phyloP scores from a whole-genome alignment of 2,797 vertebrate species.

The Anguilla pacifica region DNA sequence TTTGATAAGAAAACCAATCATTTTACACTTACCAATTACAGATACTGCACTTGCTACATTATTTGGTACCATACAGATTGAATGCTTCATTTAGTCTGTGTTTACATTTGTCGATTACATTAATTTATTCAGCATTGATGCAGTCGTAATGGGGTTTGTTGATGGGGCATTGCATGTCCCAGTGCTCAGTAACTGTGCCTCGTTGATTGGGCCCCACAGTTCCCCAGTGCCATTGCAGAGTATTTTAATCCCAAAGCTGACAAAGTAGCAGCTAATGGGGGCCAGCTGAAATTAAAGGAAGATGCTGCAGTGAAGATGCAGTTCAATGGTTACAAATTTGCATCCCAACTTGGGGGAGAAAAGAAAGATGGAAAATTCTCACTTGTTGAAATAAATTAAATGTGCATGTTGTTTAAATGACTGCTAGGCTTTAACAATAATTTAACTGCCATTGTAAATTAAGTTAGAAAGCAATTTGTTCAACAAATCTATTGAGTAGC shows the following conservation, averaged over 20 bases:
- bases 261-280: too few relatives aligned
- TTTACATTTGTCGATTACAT: not conserved
- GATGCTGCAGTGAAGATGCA: not conserved
- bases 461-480: not conserved
- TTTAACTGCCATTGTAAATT: too few relatives aligned
- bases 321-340: not conserved
- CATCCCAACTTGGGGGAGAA: not conserved
- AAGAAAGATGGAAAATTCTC: not conserved
- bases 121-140: not conserved
- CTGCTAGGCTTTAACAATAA: not conserved
- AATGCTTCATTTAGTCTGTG: not conserved
- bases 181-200: too few relatives aligned
- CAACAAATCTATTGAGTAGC: not conserved
- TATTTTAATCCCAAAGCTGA: too few relatives aligned
- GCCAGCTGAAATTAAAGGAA: not conserved
- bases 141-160: not conserved
- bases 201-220: too few relatives aligned
- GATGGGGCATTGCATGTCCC: not conserved
- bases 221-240: too few relatives aligned
- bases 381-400: not conserved
- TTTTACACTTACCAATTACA: not conserved
- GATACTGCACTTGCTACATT: not conserved
- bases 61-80: not conserved
- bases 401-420: not conserved
- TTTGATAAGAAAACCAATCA: not conserved